Conservation (phyloP, 2,113 vertebrate species). For the Phylloscopus trochiloides region DNA sequence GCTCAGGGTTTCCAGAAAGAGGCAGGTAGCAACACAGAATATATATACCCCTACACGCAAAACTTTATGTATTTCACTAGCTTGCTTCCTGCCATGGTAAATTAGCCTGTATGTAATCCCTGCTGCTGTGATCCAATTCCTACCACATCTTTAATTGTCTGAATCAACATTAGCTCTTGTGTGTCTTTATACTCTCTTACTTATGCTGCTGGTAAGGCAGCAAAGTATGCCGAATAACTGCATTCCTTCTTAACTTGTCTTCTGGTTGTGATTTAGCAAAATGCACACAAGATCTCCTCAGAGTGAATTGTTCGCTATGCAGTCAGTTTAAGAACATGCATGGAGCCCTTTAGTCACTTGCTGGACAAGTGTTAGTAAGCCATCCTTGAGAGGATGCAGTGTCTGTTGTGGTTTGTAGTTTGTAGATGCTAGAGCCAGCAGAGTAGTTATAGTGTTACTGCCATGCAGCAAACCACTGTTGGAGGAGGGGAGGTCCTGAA, state of each 20-base stretch:
- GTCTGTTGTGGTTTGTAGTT: neutral
- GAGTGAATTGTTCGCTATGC: neutral
- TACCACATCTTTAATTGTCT: neutral
- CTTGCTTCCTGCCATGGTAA: neutral
- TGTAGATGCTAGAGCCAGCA: neutral
- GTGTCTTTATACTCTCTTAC: neutral
- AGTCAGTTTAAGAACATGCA: fast-evolving
- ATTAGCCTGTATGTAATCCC: neutral
- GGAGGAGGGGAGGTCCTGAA: neutral
- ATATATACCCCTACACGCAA: neutral
- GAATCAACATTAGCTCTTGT: neutral
- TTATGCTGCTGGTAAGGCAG: neutral
- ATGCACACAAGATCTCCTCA: neutral
- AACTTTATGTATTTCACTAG: neutral
- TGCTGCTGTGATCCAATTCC: neutral
- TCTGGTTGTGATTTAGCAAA: neutral
- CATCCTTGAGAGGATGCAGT: neutral
- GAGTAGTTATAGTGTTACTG: neutral
- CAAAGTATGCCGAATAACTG: neutral
- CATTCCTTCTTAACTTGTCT: neutral
- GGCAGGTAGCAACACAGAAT: neutral
- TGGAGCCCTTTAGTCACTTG: neutral
- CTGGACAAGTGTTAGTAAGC: neutral
- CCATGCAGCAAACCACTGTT: fast-evolving
- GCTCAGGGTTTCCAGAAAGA: neutral